phyloP scores from a whole-genome alignment of 1,140 invertebrate genomes.

The Atta texana region DNA sequence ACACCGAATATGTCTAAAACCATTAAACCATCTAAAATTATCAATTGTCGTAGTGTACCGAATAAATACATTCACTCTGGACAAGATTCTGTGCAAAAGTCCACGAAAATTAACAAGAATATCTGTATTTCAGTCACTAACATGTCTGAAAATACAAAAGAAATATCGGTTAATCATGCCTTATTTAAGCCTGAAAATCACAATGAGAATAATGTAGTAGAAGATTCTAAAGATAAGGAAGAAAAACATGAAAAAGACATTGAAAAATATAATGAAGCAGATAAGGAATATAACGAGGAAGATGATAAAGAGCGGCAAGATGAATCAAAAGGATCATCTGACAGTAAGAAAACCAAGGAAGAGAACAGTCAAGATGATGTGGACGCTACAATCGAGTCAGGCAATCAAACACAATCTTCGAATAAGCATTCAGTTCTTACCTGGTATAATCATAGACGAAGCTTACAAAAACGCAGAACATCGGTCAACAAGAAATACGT shows the following conservation, averaged over 20 bases:
- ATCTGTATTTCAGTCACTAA: no score
- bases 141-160: neutral
- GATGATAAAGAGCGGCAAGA: neutral
- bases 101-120: neutral
- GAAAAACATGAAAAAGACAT: neutral
- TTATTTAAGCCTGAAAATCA: neutral
- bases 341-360: neutral
- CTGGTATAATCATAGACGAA: slow-evolving; percentile 70
- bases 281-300: neutral
- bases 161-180: neutral
- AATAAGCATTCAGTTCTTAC: slow-evolving; percentile 55
- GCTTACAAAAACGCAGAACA: slow-evolving; percentile 54
- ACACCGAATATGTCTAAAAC: slow-evolving; percentile 62
- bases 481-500: slow-evolving; percentile 78
- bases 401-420: neutral
- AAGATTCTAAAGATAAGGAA: neutral
- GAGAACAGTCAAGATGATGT: neutral
- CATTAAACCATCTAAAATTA: slow-evolving; percentile 16
- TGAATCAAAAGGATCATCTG: neutral
- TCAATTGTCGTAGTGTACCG: slow-evolving; percentile 9
- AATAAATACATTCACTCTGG: neutral
- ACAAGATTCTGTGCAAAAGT: neutral
- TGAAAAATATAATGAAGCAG: neutral
- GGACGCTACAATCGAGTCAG: slow-evolving; percentile 60
- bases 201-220: neutral